These are phyloP conservation scores for Odontomyia ornata DNA, from an alignment of 2,888 invertebrate species.

Conservation along the genomic window DNA sequence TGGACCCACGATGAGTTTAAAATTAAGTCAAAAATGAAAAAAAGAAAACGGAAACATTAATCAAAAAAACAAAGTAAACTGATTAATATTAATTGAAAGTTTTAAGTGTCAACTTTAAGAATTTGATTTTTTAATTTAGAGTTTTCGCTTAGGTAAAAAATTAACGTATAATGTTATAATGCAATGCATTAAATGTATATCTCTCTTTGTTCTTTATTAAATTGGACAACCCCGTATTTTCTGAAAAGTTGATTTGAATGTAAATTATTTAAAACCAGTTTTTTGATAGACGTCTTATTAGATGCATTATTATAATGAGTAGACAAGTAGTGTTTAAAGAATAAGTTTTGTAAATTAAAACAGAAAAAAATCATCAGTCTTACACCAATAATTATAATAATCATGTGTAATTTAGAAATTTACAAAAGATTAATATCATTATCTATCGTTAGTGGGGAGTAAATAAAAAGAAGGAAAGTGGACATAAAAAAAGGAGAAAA, in stretches of 20 bases:
- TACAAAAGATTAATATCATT: slow-evolving; percentile 4
- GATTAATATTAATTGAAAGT: not conserved
- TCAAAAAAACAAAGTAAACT: not conserved
- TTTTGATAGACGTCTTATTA: slow-evolving; percentile 15
- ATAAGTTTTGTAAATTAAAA: slow-evolving; percentile 27
- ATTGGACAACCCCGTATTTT: slow-evolving; percentile 6
- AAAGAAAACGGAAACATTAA: not conserved
- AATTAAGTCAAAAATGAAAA: not conserved
- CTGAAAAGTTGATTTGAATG: slow-evolving; percentile 6
- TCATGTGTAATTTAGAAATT: slow-evolving; percentile 25
- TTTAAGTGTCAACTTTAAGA: slow-evolving; percentile 25
- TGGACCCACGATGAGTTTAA: slow-evolving; percentile 38
- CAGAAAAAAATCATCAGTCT: not conserved
- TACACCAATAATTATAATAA: not conserved
- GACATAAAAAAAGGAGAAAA: too few relatives aligned
- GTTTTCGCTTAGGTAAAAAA: not conserved
- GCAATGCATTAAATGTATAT: slow-evolving; percentile 27
- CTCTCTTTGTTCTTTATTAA: slow-evolving; percentile 18
- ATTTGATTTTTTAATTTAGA: not conserved
- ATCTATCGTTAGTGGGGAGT: slow-evolving; percentile 10
- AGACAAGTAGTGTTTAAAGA: slow-evolving; percentile 7
- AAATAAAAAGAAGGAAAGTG: not conserved
- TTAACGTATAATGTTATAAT: slow-evolving; percentile 26
- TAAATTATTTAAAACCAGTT: slow-evolving; percentile 27
- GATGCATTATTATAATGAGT: slow-evolving; percentile 11